These are phyloP conservation scores for Zootermopsis nevadensis DNA, from an alignment of 2,888 invertebrate genomes.

Conservation along the genomic window DNA sequence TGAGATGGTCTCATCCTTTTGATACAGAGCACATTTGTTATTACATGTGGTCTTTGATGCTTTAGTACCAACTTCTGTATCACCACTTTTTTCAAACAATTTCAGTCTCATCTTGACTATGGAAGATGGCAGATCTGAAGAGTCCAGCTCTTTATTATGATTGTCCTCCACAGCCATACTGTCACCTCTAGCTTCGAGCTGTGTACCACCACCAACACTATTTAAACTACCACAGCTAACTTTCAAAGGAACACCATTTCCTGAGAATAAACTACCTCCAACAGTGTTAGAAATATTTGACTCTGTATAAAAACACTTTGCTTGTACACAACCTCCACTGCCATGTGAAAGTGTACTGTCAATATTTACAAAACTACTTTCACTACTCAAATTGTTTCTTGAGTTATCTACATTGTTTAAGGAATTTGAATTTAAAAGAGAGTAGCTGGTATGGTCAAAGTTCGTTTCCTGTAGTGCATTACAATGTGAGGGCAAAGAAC, in stretches of 20 bases:
- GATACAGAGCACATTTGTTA: constrained; percentile 8
- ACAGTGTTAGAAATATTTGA: constrained; percentile 24
- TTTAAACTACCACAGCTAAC: constrained; percentile 54
- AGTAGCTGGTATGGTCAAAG: background rate
- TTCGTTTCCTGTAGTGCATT: background rate
- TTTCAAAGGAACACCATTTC: constrained; percentile 38
- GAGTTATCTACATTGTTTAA: constrained; percentile 7
- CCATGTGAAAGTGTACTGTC: background rate
- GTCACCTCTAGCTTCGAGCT: constrained; percentile 56
- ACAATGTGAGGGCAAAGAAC: background rate
- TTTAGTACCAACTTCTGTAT: constrained; percentile 5
- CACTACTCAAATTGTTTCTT: background rate
- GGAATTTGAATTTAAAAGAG: background rate
- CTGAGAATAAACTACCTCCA: background rate
- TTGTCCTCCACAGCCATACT: background rate
- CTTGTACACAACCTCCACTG: background rate
- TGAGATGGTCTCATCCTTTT: background rate
- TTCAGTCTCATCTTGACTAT: constrained; percentile 62
- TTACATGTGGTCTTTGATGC: constrained; percentile 17
- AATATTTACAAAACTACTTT: background rate
- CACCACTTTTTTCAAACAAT: constrained; percentile 59
- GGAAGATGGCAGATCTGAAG: constrained; percentile 55
- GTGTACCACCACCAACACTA: constrained; percentile 52
- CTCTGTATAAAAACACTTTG: constrained; percentile 41
- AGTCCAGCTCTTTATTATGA: constrained; percentile 47